Conservation (phyloP, 1,140 invertebrate species). For the Brachionus rubens region DNA sequence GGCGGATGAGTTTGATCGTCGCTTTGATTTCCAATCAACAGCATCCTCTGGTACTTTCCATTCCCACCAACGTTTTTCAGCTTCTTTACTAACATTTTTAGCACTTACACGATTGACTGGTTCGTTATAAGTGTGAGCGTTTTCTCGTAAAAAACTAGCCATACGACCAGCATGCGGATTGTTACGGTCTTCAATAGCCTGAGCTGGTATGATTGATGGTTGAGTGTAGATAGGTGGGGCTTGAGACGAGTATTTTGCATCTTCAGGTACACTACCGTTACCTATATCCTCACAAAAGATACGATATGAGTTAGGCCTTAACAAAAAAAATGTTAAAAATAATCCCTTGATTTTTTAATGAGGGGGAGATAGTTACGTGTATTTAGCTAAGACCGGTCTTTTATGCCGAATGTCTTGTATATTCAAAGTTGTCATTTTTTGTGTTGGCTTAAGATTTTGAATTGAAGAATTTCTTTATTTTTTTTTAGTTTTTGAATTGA, state of each 20-base stretch:
- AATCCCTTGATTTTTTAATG: background rate
- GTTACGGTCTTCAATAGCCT: slow-evolving; percentile 18
- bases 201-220: slow-evolving; percentile 30
- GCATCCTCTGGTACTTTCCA: background rate
- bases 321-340: background rate
- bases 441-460: background rate
- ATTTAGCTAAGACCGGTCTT: slow-evolving; percentile 13
- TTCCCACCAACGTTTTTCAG: slow-evolving; percentile 45
- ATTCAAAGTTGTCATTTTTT: slow-evolving; percentile 45
- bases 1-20: background rate
- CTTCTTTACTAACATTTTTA: slow-evolving; percentile 39
- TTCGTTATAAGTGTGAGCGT: slow-evolving; percentile 35
- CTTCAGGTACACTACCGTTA: background rate
- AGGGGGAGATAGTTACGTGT: background rate
- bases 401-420: slow-evolving; percentile 38
- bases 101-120: slow-evolving; percentile 15
- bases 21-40: slow-evolving; percentile 15
- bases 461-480: background rate
- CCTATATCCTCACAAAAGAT: slow-evolving; percentile 41
- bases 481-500: background rate
- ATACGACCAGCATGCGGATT: slow-evolving; percentile 21
- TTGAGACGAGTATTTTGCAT: background rate
- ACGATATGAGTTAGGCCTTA: slow-evolving; percentile 28
- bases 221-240: slow-evolving; percentile 38
- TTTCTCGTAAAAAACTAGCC: slow-evolving; percentile 27